Evolutionary conservation across 2,113 vertebrate species (phyloP), one percentile per base, ranked within the genome.

Genomic region (Hucho hucho): DNA sequence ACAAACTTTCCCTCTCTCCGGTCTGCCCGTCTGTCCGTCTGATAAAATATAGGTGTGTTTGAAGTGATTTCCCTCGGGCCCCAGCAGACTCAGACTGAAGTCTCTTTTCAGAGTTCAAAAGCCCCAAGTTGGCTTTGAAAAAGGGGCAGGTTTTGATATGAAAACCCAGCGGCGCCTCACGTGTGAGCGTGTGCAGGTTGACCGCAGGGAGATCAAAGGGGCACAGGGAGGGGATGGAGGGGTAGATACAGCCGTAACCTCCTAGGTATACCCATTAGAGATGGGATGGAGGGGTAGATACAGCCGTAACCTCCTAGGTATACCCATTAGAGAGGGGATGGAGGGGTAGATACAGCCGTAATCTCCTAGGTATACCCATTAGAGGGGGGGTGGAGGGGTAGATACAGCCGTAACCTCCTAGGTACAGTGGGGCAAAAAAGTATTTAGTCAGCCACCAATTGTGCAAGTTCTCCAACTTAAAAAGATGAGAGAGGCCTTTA

Each of bases 121-220:
- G 82, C 75, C 79, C 5, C 70, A 83, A 84, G 88, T 84, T 80
- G 68, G 81, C 86, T 92, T 89, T 89, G 85, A 85, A 84, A 86
- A 83, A 59, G 65, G 49, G 78, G 72, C 74, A 59, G 20, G 56
- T 80, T 87, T 87, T 74, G 76, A 79, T 84, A 75, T 75, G 74
- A 80, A 84, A 85, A 84, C 68, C 84, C 71, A 61, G 80, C 82
- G 81, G 71, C 32, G 80, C 73, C 75, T 87, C 72, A 65, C 76
- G 79, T 79, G 58, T 4, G 22, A 5, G 7, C 0, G 14, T 49
- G 73, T 53, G n/a, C 20, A 20, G 56, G 56, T 61, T 24, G n/a
- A 24, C 58, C 58, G 58, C 7, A 61, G 58, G 79, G 75, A 75
- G 73, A n/a, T 64, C 47, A 74, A 77, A 72, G 26, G 61, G 74